Percentiles rank a stretch among this genome's conserved stretches.
Evolutionary conservation across 2,888 invertebrate genomes (phyloP).

Genomic region (Pterostichus madidus): DNA sequence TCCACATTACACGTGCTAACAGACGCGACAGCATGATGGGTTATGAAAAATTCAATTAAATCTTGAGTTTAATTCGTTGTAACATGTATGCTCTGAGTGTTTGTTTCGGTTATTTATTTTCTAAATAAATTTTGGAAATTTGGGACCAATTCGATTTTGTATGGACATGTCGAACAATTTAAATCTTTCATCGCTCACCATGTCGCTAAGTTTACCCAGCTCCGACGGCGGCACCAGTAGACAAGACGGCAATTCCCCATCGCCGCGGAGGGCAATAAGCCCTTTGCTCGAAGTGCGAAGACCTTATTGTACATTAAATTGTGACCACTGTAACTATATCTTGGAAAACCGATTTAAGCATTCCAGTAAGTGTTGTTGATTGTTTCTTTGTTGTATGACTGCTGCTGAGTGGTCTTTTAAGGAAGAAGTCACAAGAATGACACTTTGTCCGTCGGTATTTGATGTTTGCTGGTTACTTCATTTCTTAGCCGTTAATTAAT

Average conservation of each 20-base stretch:
- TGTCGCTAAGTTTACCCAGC: slow-evolving; percentile 80
- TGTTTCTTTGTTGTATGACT: slow-evolving; percentile 21
- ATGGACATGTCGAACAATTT: slow-evolving; percentile 51
- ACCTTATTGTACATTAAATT: slow-evolving; percentile 87
- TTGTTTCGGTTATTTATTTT: slow-evolving; percentile 3
- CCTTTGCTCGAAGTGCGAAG: slow-evolving; percentile 85
- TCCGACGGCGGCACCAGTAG: slow-evolving; percentile 76
- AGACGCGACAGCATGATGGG: not conserved
- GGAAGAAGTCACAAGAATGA: not conserved
- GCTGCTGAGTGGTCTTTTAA: not conserved
- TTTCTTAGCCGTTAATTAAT: not conserved
- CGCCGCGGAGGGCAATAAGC: slow-evolving; percentile 84
- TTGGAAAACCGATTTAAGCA: slow-evolving; percentile 85
- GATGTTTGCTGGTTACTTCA: not conserved
- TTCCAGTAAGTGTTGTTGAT: slow-evolving; percentile 75
- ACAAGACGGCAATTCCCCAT: slow-evolving; percentile 78
- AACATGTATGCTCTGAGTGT: not conserved
- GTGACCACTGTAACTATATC: slow-evolving; percentile 84
- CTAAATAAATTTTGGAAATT: not conserved
- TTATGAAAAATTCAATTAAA: not conserved
- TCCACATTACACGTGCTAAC: slow-evolving; percentile 26
- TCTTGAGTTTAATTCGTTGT: not conserved
- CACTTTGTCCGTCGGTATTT: not conserved
- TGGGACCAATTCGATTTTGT: slow-evolving; percentile 13
- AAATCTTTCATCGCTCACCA: slow-evolving; percentile 70